A percentile compares a stretch with the other conserved stretches of the same genome.
These are phyloP conservation scores for Cataglyphis rosenhaueri DNA, from an alignment of 2,888 invertebrate genomes.

Conservation along the genomic window DNA sequence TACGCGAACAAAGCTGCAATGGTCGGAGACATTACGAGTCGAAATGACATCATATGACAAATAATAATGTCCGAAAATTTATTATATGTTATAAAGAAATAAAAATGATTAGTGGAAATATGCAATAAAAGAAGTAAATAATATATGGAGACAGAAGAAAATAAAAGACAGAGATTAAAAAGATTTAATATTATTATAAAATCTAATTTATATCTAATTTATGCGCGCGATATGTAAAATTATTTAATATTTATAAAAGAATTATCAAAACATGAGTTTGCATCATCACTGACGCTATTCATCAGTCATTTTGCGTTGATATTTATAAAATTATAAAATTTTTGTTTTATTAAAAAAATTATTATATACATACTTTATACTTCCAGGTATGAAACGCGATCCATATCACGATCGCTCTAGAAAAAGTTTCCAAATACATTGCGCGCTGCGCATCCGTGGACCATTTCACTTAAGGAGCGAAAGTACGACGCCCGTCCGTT, in stretches of 20 bases:
- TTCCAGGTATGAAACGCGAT: not conserved
- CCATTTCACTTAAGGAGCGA: constrained; percentile 70
- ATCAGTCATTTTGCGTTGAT: too few species aligned
- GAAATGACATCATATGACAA: not conserved
- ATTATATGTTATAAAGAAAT: constrained; percentile 13
- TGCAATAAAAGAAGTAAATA: constrained; percentile 10
- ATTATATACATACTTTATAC: too few species aligned
- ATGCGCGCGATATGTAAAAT: not conserved
- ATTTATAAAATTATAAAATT: not conserved
- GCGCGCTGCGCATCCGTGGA: constrained; percentile 36
- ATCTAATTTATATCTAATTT: not conserved
- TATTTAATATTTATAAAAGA: not conserved
- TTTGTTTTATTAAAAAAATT: not conserved
- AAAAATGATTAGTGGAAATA: not conserved
- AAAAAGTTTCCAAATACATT: constrained; percentile 39
- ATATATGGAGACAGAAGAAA: not conserved
- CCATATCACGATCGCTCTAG: not conserved
- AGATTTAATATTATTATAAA: not conserved
- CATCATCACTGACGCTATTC: too few species aligned
- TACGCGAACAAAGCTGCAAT: not conserved
- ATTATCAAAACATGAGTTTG: too few species aligned
- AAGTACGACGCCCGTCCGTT: constrained; percentile 68
- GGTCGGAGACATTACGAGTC: not conserved
- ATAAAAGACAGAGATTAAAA: not conserved
- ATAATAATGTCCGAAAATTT: constrained; percentile 2